These are phyloP conservation scores for Rhagonycha lutea DNA, from an alignment of 2,888 invertebrate species.

Conservation along the genomic window DNA sequence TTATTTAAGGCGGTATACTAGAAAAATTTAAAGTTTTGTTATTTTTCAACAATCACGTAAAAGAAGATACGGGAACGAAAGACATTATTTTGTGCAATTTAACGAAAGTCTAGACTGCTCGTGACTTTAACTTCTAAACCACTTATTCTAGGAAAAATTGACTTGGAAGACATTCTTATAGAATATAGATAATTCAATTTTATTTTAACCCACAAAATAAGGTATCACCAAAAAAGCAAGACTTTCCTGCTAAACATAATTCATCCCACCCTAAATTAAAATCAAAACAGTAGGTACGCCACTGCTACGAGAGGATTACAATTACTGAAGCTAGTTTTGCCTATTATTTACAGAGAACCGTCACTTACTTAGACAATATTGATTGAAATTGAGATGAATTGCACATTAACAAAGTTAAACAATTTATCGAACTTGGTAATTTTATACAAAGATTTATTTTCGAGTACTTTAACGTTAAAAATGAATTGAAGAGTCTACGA, in stretches of 20 bases:
- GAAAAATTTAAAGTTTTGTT: too few relatives aligned
- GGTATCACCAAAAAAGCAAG: too few relatives aligned
- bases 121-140: background rate
- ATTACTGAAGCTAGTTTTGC: background rate
- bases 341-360: background rate
- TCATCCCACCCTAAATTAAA: background rate
- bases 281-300: background rate
- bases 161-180: background rate
- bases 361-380: background rate
- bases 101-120: background rate
- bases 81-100: background rate
- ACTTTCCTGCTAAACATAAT: too few relatives aligned
- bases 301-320: background rate
- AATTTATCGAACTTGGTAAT: background rate
- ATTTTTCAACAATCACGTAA: background rate
- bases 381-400: slow-evolving; percentile 1
- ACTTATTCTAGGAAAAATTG: background rate
- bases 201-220: background rate
- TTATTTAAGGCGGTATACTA: too few relatives aligned
- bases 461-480: background rate
- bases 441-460: background rate
- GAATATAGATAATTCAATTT: background rate
- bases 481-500: background rate
- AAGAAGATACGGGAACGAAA: background rate
- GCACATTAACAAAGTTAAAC: background rate